phyloP scores from a whole-genome alignment of 2,797 vertebrate genomes.

The Vespertilio murinus region DNA sequence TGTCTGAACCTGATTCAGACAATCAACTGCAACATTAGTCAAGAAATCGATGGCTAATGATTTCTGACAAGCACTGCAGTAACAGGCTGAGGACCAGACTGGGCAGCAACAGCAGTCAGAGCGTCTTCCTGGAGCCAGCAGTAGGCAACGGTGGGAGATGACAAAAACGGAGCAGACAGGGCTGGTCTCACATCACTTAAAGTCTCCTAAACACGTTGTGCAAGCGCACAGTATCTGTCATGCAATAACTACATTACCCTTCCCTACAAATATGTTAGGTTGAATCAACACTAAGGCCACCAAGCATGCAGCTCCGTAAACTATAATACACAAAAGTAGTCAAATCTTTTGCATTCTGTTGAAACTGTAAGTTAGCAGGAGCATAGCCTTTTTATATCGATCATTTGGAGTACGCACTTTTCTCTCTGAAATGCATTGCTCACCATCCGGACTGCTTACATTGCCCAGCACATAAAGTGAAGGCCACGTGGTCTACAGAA shows the following conservation, averaged over 20 bases:
- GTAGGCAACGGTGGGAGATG: constrained; percentile 73
- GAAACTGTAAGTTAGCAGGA: not conserved
- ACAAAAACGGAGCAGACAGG: constrained; percentile 74
- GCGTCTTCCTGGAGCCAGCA: constrained; percentile 80
- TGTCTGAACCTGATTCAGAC: constrained; percentile 90
- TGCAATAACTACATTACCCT: not conserved
- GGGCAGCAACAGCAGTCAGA: constrained; percentile 80
- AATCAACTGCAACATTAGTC: constrained; percentile 95
- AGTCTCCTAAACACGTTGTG: constrained; percentile 45
- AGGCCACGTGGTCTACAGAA: not conserved
- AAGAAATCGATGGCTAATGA: constrained; percentile 90
- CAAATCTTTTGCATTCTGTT: not conserved
- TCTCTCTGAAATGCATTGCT: not conserved
- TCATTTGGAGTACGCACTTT: not conserved
- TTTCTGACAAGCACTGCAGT: constrained; percentile 90
- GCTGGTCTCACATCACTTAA: not conserved
- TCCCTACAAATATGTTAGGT: not conserved
- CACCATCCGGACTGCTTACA: not conserved
- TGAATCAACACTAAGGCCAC: not conserved
- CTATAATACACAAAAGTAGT: not conserved
- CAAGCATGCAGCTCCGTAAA: not conserved
- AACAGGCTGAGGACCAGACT: constrained; percentile 86
- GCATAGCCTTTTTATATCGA: not conserved
- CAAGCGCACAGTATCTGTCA: not conserved
- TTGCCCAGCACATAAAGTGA: not conserved